A percentile compares a stretch with the other conserved stretches of the same genome.
phyloP scores from a whole-genome alignment of 2,888 invertebrate genomes.

The Platynereis dumerilii region DNA sequence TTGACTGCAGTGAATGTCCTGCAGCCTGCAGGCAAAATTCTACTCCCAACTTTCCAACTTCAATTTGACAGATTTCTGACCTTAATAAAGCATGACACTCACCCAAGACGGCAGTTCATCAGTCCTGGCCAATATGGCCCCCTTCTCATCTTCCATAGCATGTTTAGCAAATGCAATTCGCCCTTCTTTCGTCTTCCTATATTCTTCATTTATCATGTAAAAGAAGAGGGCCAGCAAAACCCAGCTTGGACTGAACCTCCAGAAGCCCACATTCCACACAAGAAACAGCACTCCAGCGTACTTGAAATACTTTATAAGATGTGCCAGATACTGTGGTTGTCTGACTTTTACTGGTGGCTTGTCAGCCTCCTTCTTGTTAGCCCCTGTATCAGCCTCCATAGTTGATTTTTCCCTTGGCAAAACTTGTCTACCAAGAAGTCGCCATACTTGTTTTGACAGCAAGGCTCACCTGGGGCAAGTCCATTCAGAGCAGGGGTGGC shows the following conservation, averaged over 20 bases:
- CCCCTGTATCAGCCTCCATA: background rate
- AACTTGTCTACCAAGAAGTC: too few species aligned
- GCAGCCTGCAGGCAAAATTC: too few species aligned
- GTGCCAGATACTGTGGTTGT: background rate
- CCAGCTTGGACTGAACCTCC: conserved; percentile 82
- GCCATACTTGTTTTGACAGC: too few species aligned
- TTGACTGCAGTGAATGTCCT: too few species aligned
- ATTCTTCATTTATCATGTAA: conserved; percentile 70
- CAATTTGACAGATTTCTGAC: background rate
- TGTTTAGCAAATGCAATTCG: conserved; percentile 72
- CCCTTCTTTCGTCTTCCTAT: conserved; percentile 73
- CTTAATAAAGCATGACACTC: conserved; percentile 51
- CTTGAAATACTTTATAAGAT: conserved; percentile 51
- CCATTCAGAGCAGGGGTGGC: too few species aligned
- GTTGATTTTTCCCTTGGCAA: too few species aligned
- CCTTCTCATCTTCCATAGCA: conserved; percentile 77
- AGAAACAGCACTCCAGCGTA: conserved; percentile 51
- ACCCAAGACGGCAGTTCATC: conserved; percentile 96
- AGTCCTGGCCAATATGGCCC: conserved; percentile 83
- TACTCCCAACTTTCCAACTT: too few species aligned
- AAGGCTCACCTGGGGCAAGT: too few species aligned
- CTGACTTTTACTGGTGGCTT: background rate
- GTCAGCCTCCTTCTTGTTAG: background rate
- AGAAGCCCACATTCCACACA: conserved; percentile 59
- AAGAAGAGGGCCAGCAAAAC: conserved; percentile 81